Evolutionary conservation across 2,888 invertebrate species (phyloP), one percentile per base, ranked within the genome.

Genomic region (Lasius platythorax): DNA sequence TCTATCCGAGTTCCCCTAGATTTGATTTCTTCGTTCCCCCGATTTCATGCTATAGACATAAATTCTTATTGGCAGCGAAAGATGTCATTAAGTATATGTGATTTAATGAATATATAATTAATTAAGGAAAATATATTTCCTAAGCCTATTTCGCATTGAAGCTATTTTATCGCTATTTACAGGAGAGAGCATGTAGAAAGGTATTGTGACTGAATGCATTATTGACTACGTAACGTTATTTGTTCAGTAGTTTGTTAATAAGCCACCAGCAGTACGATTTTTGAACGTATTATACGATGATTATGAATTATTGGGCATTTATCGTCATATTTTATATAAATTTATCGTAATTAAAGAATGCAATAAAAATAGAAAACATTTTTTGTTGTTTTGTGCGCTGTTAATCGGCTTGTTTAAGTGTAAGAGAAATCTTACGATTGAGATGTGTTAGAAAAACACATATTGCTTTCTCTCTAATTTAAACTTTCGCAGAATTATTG

Each of bases 241-340:
- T 61, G 75, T 66, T 50, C 46, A 72, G 53, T 81, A 85, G 37
- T 74, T 89, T 83, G 82, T 86, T 86, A 81, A 93, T 86, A 81
- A 93, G 92, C 93, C 94, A 94, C 93, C 94, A 94, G 94, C 93
- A 93, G 91, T 94, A 93, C 93, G 91, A 91, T 93, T 94, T 93
- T 92, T 91, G 89, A 90, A 87, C 72, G 74, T 85, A 73, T 53
- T 56, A 33, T 40, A 64, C 8, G 28, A 46, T 82, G 15, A 63
- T 75, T 11, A 37, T 28, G 40, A 58, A 50, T 30, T 40, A 23
- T 78, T 3, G 9, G 1, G 9, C 2, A 30, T 12, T 23, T 68
- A 40, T 76, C 40, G n/a, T 23, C 23, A 23, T 40, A 28, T n/a
- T 11, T 50, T 64, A 40, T 28, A 23, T 61, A 40, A 15, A 56